phyloP scores from a whole-genome alignment of 2,888 invertebrate species.

The Drosophila neoperkinsi region DNA sequence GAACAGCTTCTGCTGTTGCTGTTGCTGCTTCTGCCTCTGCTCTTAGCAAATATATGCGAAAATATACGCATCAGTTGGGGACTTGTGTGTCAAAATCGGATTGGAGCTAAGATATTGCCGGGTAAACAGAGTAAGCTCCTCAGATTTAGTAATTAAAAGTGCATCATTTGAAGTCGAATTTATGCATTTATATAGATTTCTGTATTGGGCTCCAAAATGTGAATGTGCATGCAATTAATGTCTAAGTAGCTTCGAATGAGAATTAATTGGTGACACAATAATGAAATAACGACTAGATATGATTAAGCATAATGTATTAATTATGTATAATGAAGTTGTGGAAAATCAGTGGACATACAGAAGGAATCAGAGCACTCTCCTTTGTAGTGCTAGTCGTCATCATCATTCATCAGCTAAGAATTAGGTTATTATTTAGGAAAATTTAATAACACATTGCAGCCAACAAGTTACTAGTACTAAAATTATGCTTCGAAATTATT shows the following conservation, averaged over 20 bases:
- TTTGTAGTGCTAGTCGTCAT: background rate
- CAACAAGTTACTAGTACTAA: background rate
- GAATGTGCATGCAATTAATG: background rate
- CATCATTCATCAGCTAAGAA: too few species aligned
- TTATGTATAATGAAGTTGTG: background rate
- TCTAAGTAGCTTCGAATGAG: background rate
- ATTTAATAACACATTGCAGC: background rate
- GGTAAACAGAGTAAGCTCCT: conserved; percentile 35
- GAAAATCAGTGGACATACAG: background rate
- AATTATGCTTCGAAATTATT: background rate
- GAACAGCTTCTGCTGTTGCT: background rate
- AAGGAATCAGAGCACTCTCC: background rate
- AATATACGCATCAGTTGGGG: conserved; percentile 22
- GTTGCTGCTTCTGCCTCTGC: background rate
- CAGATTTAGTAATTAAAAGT: conserved; percentile 3
- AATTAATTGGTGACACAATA: background rate
- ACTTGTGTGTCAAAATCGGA: conserved; percentile 21
- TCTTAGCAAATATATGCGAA: conserved; percentile 8
- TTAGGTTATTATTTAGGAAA: too few species aligned
- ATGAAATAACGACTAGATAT: background rate
- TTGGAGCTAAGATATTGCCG: conserved; percentile 6
- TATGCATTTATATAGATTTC: background rate
- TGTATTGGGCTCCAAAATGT: background rate
- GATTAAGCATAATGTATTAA: background rate
- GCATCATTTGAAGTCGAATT: background rate